Evolutionary conservation across 2,888 invertebrate genomes (phyloP).

Genomic region (Drosophila koepferae): DNA sequence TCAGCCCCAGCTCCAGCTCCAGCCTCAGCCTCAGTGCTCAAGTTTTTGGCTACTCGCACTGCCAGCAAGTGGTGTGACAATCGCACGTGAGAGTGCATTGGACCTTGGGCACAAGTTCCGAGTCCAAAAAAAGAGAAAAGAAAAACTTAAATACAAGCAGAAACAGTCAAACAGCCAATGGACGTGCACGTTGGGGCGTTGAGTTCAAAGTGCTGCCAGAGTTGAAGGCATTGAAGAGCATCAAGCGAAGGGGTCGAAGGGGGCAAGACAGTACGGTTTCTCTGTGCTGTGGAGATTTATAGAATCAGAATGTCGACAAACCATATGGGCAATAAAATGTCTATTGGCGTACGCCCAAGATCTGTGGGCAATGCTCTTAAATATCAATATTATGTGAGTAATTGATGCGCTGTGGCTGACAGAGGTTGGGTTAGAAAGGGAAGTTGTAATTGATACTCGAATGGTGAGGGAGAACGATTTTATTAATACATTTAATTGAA

Average conservation of each 20-base stretch:
- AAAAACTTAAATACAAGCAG: neutral
- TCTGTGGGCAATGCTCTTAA: constrained; percentile 5
- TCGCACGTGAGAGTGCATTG: constrained; percentile 76
- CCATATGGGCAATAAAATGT: constrained; percentile 64
- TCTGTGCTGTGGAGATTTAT: constrained; percentile 8
- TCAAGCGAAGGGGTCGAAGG: constrained; percentile 3
- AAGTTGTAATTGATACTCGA: neutral
- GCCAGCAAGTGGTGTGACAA: constrained; percentile 73
- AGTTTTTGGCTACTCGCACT: constrained; percentile 31
- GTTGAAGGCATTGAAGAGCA: constrained; percentile 3
- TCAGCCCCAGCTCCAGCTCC: constrained; percentile 10
- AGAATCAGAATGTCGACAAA: constrained; percentile 33
- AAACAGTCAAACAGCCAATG: neutral
- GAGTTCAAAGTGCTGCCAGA: constrained; percentile 51
- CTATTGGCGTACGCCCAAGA: constrained; percentile 15
- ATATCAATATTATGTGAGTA: constrained; percentile 15
- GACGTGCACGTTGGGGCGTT: constrained; percentile 19
- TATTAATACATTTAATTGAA: neutral
- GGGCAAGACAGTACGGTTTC: neutral
- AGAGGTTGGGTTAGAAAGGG: neutral
- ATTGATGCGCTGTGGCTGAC: constrained; percentile 13
- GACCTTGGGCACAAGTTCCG: constrained; percentile 48
- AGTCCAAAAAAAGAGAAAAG: constrained; percentile 10
- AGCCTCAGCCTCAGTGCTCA: constrained; percentile 16
- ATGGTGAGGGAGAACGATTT: neutral